A percentile compares a stretch with the other conserved stretches of the same genome.
Conservation (phyloP, 2,888 invertebrate genomes). For the Eulithis testata region DNA sequence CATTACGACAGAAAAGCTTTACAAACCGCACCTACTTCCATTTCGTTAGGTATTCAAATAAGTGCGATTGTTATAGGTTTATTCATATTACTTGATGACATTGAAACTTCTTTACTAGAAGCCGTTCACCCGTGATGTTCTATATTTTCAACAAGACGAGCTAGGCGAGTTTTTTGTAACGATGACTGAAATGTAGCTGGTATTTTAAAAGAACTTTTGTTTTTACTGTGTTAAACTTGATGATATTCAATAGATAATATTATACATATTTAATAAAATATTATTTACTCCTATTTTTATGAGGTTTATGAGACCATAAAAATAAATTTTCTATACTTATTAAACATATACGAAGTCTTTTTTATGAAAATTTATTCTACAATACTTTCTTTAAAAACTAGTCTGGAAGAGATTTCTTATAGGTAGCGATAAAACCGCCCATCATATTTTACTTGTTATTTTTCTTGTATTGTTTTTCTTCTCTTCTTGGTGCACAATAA, state of each 20-base stretch:
- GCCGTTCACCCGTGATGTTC: conserved; percentile 28
- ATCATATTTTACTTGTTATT: no score
- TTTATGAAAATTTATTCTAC: no score
- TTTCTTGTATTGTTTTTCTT: no score
- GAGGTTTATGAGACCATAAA: no score
- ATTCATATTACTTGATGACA: conserved; percentile 51
- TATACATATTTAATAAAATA: no score
- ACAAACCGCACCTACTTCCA: conserved; percentile 51
- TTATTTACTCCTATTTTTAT: no score
- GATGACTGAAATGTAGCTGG: conserved; percentile 17
- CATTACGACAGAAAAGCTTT: conserved; percentile 53
- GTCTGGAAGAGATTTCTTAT: no score
- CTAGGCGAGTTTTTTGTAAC: conserved; percentile 21
- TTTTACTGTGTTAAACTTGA: conserved; percentile 11
- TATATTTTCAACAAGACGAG: conserved; percentile 22
- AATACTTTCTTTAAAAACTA: no score
- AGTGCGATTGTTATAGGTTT: conserved; percentile 41
- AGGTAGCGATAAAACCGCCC: no score
- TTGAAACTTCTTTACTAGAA: conserved; percentile 45
- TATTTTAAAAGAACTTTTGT: conserved; percentile 25
- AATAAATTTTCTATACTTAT: no score
- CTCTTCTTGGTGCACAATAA: no score
- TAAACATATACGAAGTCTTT: no score
- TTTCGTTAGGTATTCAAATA: conserved; percentile 55
- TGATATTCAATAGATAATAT: neutral